phyloP scores from a whole-genome alignment of 2,888 invertebrate genomes.

The Noctua pronuba region DNA sequence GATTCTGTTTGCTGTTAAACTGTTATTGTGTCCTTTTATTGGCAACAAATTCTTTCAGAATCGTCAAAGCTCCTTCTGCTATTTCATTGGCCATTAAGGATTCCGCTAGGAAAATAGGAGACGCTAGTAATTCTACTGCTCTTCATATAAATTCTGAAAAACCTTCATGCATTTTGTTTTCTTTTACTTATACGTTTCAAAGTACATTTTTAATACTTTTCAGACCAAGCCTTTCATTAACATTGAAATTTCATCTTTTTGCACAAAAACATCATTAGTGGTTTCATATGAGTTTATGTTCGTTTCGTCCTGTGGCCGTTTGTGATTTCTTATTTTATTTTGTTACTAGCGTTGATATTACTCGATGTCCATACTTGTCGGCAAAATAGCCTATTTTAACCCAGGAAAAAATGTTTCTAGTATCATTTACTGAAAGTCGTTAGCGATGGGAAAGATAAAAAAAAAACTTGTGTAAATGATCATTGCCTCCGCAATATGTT shows the following conservation, averaged over 20 bases:
- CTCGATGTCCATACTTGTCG: neutral
- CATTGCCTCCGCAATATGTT: slow-evolving; percentile 28
- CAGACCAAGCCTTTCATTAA: slow-evolving; percentile 57
- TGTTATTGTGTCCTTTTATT: slow-evolving; percentile 60
- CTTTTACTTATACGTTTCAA: slow-evolving; percentile 19
- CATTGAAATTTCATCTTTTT: slow-evolving; percentile 49
- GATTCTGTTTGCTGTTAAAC: slow-evolving; percentile 62
- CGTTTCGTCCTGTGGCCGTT: slow-evolving; percentile 14
- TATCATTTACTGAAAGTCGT: slow-evolving; percentile 32
- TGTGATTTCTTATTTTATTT: slow-evolving; percentile 9
- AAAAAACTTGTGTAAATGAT: slow-evolving; percentile 35
- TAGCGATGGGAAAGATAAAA: slow-evolving; percentile 34
- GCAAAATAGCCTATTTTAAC: slow-evolving; percentile 5
- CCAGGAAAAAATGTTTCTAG: neutral
- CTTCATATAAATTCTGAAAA: slow-evolving; percentile 13
- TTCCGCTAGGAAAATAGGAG: neutral
- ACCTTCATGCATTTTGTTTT: neutral
- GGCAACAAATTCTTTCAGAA: slow-evolving; percentile 22
- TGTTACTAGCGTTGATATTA: slow-evolving; percentile 14
- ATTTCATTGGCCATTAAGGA: slow-evolving; percentile 2
- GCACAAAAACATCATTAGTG: slow-evolving; percentile 59
- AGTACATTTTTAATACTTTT: slow-evolving; percentile 34
- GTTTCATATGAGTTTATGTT: slow-evolving; percentile 39
- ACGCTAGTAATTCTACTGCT: neutral
- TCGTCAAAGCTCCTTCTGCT: slow-evolving; percentile 1